Base-by-base conservation (phyloP, 1,140 invertebrate species). In the Drosophila yakuba region DNA sequence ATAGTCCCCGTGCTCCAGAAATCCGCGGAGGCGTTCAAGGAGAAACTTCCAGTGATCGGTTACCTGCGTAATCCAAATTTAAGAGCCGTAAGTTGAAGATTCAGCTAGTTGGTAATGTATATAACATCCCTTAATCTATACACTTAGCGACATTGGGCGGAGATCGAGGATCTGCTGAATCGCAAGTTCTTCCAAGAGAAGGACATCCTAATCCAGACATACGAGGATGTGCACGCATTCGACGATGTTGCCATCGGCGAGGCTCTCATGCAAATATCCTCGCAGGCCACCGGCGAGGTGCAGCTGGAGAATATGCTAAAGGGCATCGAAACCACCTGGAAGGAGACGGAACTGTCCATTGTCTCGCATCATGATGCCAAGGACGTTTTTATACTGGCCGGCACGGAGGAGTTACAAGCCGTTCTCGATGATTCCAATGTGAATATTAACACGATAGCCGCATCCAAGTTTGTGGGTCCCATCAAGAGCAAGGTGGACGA, bases 341-440 rank as follows among this genome's bases (percentile, higher is more conserved):
- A 96, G 63, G 91, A 93, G 2, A 93, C 97, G 17, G 96, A 98
- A 86, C 96, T 98, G 80, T 93, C 94, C 1, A 94, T 98, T 14
- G 84, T 97, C 1, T 93, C 95, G 1, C 95, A 98, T 91, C 95
- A 96, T 76, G 97, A 98, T 72, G 93, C 94, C 0, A 96, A 96
- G 66, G 97, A 98, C 90, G 95, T 97, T 0, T 97, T 94, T 79
- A 96, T 98, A 32, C 91, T 98, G 45, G 97, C 96, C 2, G 95
- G 95, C 0, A 93, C 96, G 1, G 97, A 98, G 82, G 97, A 98
- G 76, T 94, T 98, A 47, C 97, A 98, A 91, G 93, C 95, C 0
- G 93, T 95, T 5, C 93, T 97, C 2, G 97, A 98, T 86, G 97
- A 98, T 82, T 96, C 96, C 71, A 97, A 96, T 88, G 97, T 98